These are phyloP conservation scores for Lerista edwardsae DNA, from an alignment of 2,797 vertebrate species.

Conservation along the genomic window DNA sequence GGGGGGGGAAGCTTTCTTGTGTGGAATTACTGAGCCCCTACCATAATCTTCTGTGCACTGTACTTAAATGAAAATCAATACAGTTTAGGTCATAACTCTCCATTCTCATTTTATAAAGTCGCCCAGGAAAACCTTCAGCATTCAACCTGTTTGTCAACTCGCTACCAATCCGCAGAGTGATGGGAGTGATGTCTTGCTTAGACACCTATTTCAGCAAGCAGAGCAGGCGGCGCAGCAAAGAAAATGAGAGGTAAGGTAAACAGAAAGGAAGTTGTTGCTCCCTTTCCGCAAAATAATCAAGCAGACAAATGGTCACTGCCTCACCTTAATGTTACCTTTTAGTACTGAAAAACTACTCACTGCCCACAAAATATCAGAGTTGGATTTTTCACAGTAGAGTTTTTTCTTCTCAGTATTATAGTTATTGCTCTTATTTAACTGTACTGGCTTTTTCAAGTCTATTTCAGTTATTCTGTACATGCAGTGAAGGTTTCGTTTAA, in stretches of 20 bases:
- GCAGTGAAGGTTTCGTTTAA: background rate
- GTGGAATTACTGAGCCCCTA: slow-evolving; percentile 6
- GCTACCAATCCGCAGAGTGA: background rate
- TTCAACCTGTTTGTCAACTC: background rate
- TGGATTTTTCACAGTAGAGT: background rate
- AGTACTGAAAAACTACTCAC: background rate
- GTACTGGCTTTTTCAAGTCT: background rate
- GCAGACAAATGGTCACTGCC: background rate
- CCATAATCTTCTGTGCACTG: background rate
- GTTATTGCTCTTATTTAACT: background rate
- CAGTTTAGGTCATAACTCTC: background rate
- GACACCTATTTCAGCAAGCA: background rate
- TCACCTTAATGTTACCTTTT: background rate
- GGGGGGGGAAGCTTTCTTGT: background rate
- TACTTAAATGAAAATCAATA: slow-evolving; percentile 29
- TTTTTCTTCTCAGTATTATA: background rate
- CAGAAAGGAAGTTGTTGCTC: background rate
- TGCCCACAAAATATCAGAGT: background rate
- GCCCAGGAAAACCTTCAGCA: background rate
- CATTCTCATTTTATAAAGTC: slow-evolving; percentile 17
- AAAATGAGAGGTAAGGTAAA: background rate
- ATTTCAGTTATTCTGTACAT: background rate
- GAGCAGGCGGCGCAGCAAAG: slow-evolving; percentile 3
- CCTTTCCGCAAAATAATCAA: slow-evolving; percentile 1
- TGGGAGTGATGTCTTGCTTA: background rate